Conservation (phyloP, 2,113 vertebrate genomes). For the Spheniscus mendiculus region DNA sequence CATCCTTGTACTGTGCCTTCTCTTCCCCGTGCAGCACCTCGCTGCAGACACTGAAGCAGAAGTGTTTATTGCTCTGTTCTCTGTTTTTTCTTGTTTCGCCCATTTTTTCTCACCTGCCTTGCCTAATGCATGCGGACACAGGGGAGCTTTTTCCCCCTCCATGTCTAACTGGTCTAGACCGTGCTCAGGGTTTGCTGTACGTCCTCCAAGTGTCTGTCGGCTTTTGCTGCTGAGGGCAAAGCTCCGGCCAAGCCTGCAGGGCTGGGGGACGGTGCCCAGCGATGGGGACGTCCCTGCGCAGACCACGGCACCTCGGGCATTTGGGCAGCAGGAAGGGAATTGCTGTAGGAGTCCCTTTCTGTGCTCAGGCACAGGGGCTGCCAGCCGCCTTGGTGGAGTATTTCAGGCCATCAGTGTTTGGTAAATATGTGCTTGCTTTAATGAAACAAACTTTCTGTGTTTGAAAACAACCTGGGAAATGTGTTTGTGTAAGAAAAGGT, state of each 20-base stretch:
- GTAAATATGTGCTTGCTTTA: neutral
- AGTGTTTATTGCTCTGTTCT: neutral
- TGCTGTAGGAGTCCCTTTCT: neutral
- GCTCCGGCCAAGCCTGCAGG: neutral
- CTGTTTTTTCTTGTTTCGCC: neutral
- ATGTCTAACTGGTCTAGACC: neutral
- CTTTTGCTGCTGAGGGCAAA: neutral
- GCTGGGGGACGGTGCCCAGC: neutral
- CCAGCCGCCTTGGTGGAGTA: neutral
- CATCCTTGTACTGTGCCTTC: neutral
- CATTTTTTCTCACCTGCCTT: rapidly evolving
- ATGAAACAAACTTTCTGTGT: neutral
- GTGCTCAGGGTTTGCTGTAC: neutral
- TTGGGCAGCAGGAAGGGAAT: neutral
- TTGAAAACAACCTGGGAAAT: neutral
- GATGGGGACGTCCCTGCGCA: neutral
- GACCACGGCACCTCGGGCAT: rapidly evolving
- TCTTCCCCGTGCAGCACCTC: neutral
- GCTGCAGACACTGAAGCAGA: neutral
- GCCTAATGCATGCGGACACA: rapidly evolving
- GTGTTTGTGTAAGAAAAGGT: neutral
- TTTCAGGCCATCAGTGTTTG: neutral
- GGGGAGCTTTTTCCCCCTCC: neutral
- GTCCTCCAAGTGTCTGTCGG: neutral
- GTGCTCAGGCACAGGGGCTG: neutral